Evolutionary conservation across 2,888 invertebrate genomes (phyloP).

Genomic region (Rhimphoctona megacephalus): DNA sequence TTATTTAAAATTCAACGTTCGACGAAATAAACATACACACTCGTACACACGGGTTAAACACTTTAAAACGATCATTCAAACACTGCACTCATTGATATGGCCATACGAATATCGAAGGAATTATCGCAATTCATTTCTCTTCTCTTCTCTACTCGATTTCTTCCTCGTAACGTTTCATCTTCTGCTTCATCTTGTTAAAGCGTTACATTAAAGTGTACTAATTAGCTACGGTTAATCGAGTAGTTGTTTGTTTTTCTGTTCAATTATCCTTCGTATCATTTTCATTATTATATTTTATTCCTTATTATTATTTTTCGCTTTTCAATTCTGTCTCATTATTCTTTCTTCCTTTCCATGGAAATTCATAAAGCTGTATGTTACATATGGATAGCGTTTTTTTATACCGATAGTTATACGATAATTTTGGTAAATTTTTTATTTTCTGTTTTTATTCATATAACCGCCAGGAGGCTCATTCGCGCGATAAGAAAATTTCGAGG

Average conservation of each 20-base stretch:
- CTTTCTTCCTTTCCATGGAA: constrained; percentile 30
- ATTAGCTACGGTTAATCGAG: constrained; percentile 49
- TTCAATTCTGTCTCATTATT: not conserved
- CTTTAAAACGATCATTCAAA: constrained; percentile 41
- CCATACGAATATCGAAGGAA: constrained; percentile 67
- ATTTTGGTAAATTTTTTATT: constrained; percentile 9
- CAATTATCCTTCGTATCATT: not conserved
- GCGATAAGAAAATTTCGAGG: constrained; percentile 22
- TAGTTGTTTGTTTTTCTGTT: constrained; percentile 17
- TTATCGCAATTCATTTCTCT: constrained; percentile 44
- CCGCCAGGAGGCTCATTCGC: constrained; percentile 31
- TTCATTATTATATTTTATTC: constrained; percentile 19
- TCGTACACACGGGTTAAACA: constrained; percentile 23
- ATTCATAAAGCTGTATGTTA: constrained; percentile 64
- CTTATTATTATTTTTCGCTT: not conserved
- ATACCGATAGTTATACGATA: constrained; percentile 53
- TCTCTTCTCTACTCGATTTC: constrained; percentile 46
- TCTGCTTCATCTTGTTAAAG: constrained; percentile 49
- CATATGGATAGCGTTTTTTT: constrained; percentile 53
- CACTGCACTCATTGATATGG: constrained; percentile 66
- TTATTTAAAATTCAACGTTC: constrained; percentile 38
- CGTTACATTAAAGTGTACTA: constrained; percentile 55
- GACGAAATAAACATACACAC: constrained; percentile 39
- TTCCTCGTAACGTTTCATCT: constrained; percentile 25
- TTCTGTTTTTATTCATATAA: constrained; percentile 17